Base-by-base conservation (phyloP, 1,140 invertebrate species). In the Drosophila hydei region DNA sequence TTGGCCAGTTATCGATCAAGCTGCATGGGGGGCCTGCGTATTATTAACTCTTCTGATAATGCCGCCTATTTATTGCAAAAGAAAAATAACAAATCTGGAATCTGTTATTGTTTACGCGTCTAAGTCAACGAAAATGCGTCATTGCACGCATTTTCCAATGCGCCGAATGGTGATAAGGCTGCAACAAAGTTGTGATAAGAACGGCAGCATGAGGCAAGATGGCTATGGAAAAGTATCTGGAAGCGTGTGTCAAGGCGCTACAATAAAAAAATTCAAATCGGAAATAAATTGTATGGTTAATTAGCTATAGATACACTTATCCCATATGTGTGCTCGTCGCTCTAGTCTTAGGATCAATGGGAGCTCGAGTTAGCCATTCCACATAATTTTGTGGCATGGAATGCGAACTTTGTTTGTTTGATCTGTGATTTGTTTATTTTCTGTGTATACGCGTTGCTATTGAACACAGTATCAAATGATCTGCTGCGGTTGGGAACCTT, bases 51-150 rank as follows among this genome's bases (percentile, higher is more conserved):
- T 47, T 30, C 58, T 54, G 80, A 85, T 85, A 87, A 45, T 72
- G 65, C 47, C 68, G 74, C 71, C 62, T 65, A 77, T 64, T 80
- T 74, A 77, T 63, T 54, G 56, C 58, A 63, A 75, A 87, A 72
- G 74, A 63, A 81, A 88, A 75, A 33, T 33, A 33, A 75, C 60
- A 78, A 72, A 58, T 33, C 30, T 42, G 69, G 65, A 88, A 88
- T 83, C 55, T 87, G 83, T 83, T 75, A 83, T 83, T 87, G 83
- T 87, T 87, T 88, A 88, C 84, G 75, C 67, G 52, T 65, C 72
- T 80, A 74, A 81, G 30, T 33, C 30, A 33, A 33, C 60, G 67
- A 63, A 78, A 73, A 78, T 83, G 72, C 83, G 83, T 87, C 83
- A 87, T 78, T 83, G 68, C 75, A 88, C 83, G 83, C 75, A 88